phyloP scores from a whole-genome alignment of 2,797 vertebrate species.

The Myotis daubentonii region DNA sequence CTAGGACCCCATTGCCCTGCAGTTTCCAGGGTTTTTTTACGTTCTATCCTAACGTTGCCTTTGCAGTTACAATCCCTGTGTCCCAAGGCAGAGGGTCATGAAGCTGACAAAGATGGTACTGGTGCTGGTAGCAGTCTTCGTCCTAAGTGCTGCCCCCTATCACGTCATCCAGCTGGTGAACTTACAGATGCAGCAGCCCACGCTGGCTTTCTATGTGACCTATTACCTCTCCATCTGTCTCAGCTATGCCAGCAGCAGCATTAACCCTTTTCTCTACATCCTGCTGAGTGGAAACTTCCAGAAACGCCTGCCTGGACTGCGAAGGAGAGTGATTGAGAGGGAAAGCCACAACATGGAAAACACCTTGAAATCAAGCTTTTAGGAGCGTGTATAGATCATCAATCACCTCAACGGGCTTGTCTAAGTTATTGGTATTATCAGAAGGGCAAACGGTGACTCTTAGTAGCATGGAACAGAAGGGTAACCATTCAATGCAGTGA shows the following conservation, averaged over 20 bases:
- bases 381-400: neutral
- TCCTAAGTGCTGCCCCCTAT: slow-evolving; percentile 81
- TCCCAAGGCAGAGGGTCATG: slow-evolving; percentile 79
- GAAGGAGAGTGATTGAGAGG: slow-evolving; percentile 59
- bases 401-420: neutral
- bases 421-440: neutral
- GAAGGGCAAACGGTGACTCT: neutral
- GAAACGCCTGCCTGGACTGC: slow-evolving; percentile 62
- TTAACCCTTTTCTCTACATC: slow-evolving; percentile 85
- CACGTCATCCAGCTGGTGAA: slow-evolving; percentile 83
- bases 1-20: neutral
- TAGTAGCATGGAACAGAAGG: neutral
- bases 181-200: slow-evolving; percentile 77
- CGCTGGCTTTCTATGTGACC: slow-evolving; percentile 79
- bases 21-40: neutral
- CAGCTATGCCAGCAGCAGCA: slow-evolving; percentile 83
- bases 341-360: slow-evolving; percentile 68
- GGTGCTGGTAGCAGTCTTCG: slow-evolving; percentile 76
- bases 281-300: slow-evolving; percentile 84
- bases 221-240: slow-evolving; percentile 84
- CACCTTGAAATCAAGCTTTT: slow-evolving; percentile 73
- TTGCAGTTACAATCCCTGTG: slow-evolving; percentile 76
- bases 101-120: slow-evolving; percentile 83
- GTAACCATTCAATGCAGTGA: neutral
- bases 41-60: neutral